Percentiles rank a stretch among this genome's conserved stretches.
Conservation (phyloP, 2,888 invertebrate species). For the Biston stratarius region DNA sequence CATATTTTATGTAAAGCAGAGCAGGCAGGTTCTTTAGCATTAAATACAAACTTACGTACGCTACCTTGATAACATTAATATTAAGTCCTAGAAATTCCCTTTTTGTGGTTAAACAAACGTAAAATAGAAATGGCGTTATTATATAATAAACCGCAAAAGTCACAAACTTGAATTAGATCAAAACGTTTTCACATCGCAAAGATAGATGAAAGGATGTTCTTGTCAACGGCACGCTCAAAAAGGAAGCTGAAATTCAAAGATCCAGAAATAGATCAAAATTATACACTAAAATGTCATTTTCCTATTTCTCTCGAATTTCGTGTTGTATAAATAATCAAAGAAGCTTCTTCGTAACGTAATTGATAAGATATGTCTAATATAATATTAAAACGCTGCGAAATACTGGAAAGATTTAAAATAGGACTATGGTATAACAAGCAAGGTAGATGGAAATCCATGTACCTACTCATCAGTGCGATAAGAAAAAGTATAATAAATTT, state of each 20-base stretch:
- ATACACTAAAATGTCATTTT: slow-evolving; percentile 15
- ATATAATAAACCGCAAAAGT: slow-evolving; percentile 29
- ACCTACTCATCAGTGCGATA: too few relatives aligned
- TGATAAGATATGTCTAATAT: not conserved
- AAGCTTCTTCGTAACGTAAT: not conserved
- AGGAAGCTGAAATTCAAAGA: slow-evolving; percentile 29
- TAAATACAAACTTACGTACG: slow-evolving; percentile 10
- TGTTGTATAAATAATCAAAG: not conserved
- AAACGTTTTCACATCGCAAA: slow-evolving; percentile 26
- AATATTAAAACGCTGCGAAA: not conserved
- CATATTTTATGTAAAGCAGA: slow-evolving; percentile 56
- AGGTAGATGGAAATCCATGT: too few relatives aligned
- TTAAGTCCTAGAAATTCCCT: slow-evolving; percentile 2
- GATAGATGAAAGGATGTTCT: slow-evolving; percentile 34
- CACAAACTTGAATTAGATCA: slow-evolving; percentile 22
- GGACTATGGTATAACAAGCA: not conserved
- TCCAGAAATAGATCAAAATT: slow-evolving; percentile 18
- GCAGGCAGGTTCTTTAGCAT: slow-evolving; percentile 21
- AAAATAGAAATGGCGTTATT: slow-evolving; percentile 6
- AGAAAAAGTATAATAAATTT: too few relatives aligned
- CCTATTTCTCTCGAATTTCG: slow-evolving; percentile 3
- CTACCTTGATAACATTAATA: slow-evolving; percentile 1
- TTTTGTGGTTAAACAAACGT: slow-evolving; percentile 1
- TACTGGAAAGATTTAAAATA: not conserved
- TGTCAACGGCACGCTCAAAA: slow-evolving; percentile 28